Percentiles rank a stretch among this genome's conserved stretches.
phyloP scores from a whole-genome alignment of 2,888 invertebrate genomes.

The Oxytorus armatus region DNA sequence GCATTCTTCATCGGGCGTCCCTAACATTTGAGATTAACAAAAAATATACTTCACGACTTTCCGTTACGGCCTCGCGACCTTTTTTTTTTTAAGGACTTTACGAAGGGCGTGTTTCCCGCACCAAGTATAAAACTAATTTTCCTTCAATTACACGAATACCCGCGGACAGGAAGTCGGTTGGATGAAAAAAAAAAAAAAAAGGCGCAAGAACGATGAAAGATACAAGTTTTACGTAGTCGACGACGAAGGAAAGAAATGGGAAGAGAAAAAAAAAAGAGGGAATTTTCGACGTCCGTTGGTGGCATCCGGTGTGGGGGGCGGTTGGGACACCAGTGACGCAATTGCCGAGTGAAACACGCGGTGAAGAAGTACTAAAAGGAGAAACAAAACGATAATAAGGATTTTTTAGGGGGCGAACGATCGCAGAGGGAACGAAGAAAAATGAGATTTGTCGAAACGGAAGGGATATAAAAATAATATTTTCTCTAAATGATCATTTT shows the following conservation, averaged over 20 bases:
- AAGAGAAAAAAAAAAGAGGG: slow-evolving; percentile 68
- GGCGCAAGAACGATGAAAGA: slow-evolving; percentile 18
- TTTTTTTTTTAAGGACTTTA: slow-evolving; percentile 2
- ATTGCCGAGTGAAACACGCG: slow-evolving; percentile 53
- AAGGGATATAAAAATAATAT: neutral
- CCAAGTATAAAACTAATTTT: slow-evolving; percentile 73
- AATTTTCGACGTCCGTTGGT: slow-evolving; percentile 79
- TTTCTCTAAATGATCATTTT: too few species aligned
- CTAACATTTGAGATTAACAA: neutral
- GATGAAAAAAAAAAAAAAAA: slow-evolving; percentile 61
- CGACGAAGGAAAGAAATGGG: slow-evolving; percentile 31
- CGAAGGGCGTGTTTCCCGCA: slow-evolving; percentile 61
- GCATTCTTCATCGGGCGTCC: neutral
- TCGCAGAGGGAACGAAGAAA: neutral
- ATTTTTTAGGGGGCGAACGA: neutral
- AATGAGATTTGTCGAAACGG: neutral
- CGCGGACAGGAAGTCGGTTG: slow-evolving; percentile 73
- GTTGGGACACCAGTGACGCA: slow-evolving; percentile 69
- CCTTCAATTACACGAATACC: slow-evolving; percentile 72
- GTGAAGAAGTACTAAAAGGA: neutral
- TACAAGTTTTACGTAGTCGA: slow-evolving; percentile 45
- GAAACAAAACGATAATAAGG: slow-evolving; percentile 7
- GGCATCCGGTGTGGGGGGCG: slow-evolving; percentile 77
- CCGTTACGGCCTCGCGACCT: slow-evolving; percentile 12
- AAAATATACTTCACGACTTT: neutral